Evolutionary conservation across 1,140 invertebrate species (phyloP), one percentile per base, ranked within the genome.

Genomic region (Zaprionus africanus): DNA sequence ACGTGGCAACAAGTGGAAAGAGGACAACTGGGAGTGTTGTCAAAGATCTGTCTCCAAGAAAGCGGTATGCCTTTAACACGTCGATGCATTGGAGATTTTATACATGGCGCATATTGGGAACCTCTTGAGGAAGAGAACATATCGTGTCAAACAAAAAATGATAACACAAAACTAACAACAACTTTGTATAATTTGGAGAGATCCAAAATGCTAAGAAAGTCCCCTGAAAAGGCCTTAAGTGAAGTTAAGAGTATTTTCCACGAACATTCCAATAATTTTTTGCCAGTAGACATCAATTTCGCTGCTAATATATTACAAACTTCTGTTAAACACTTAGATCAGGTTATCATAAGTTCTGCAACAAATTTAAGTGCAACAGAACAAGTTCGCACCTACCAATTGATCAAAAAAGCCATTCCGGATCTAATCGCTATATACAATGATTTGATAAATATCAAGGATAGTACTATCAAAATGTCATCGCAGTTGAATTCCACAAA

Each of bases 401-500:
- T 34, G 5, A 70, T 74, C 22, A 86, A 71, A 31, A 70, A 71
- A 57, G 19, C 58, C 46, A 90, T 93, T 22, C 68, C 86, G 31
- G 93, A 94, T 60, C 92, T 94, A 49, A 93, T 94, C 4, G 92
- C 82, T 71, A 92, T 93, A 22, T 93, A 94, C 82, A 92, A 94
- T 77, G 93, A 92, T 81, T 65, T 94, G 17, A 92, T 93, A 82
- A 61, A 92, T 26, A 79, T 94, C 1, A 92, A 94, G 76, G 78
- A 81, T 43, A 75, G 75, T n/a, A 93, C 93, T 60, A 83, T 94
- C 51, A 86, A 81, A 54, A 83, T 93, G 75, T 92, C 94, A 6
- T 92, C 93, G 72, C 92, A 92, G 17, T 82, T 94, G 28, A 94
- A 94, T 74, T 94, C 94, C 12, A 94, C 94, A 4, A 94, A 94